phyloP scores from a whole-genome alignment of 2,888 invertebrate genomes.

The Rugalucina vietnamica region DNA sequence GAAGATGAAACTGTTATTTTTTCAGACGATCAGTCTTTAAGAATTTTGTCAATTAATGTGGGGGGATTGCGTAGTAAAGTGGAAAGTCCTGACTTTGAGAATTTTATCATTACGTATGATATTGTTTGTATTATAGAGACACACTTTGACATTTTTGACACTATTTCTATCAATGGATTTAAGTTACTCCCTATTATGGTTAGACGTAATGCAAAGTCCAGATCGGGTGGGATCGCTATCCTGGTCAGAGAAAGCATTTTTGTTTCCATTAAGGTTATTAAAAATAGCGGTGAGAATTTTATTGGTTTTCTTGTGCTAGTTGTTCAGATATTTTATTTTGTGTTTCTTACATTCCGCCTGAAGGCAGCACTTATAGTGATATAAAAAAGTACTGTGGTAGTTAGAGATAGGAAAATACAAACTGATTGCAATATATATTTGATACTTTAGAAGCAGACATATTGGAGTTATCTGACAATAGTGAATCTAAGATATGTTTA shows the following conservation, averaged over 20 bases:
- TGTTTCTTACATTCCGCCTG: neutral
- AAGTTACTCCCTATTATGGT: neutral
- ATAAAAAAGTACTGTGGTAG: too few species aligned
- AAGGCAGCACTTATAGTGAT: neutral
- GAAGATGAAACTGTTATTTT: neutral
- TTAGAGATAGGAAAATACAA: too few species aligned
- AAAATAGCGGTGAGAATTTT: neutral
- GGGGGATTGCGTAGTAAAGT: neutral
- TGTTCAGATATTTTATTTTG: neutral
- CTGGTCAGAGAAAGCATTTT: neutral
- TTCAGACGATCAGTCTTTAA: neutral
- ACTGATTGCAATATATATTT: too few species aligned
- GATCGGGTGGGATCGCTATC: neutral
- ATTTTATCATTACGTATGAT: neutral
- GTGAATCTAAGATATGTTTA: neutral
- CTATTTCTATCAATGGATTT: neutral
- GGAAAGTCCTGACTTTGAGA: neutral
- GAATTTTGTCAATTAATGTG: neutral
- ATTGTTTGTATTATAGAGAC: neutral
- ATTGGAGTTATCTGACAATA: neutral
- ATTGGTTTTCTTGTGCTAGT: neutral
- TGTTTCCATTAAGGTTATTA: neutral
- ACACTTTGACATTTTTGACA: neutral
- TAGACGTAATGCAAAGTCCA: neutral
- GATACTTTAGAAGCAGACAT: neutral